Evolutionary conservation across 2,113 vertebrate genomes (phyloP), one percentile per base, ranked within the genome.

Genomic region (Tachuris rubrigastra): DNA sequence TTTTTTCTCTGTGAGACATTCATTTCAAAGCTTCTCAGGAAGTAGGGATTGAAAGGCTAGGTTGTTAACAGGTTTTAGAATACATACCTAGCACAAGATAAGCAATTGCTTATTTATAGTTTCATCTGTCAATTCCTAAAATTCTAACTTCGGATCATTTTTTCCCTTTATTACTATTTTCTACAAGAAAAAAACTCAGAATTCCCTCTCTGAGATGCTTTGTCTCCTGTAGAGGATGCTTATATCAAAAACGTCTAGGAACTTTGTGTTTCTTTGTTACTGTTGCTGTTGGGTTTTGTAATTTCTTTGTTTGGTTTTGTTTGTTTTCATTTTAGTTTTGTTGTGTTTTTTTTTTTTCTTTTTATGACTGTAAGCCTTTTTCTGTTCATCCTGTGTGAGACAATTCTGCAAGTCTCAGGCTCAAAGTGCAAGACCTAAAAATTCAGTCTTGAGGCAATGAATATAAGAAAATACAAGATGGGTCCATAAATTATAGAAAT

Each of bases 341-440:
- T n/a, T 15, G 3, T n/a, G n/a, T n/a, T n/a, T n/a, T 0, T 8
- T 10, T 27, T 30, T 37, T 52, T 33, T 2, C 7, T 31, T 73
- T 16, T 5, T 14, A 15, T 37, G 6, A 18, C 3, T 67, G 20
- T 42, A 58, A 8, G 9, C 6, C 11, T 56, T 55, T 42, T 65
- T 25, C 20, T 72, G 6, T 62, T 56, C 22, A 15, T 23, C 21
- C 72, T 56, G 4, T 22, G 7, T 31, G 8, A 72, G 63, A 27
- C 31, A 56, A 18, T 25, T 49, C 30, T 56, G 31, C 25, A 80
- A 72, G 14, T 27, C 25, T 58, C 42, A 25, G 22, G 14, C 21
- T 80, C 35, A 72, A 49, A 72, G 25, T 22, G 2, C 22, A 49
- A 80, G 11, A 12, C 58, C 10, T 63, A 41, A 42, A 14, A 35